Evolutionary conservation across 2,888 invertebrate species (phyloP).

Genomic region (Cheilosia scutellata): DNA sequence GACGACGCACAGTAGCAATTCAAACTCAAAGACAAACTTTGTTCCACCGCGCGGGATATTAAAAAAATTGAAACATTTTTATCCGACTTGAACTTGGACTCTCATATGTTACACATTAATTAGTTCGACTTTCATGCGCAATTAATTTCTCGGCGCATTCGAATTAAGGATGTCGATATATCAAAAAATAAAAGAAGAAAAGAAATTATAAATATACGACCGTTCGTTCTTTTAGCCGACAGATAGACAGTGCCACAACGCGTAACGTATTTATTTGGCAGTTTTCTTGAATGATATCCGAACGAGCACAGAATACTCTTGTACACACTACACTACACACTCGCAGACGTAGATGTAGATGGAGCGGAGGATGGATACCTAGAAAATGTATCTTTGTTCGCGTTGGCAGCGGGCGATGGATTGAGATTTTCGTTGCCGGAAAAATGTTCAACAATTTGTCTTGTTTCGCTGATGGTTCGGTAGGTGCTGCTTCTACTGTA

Average conservation of each 20-base stretch:
- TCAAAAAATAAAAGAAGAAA: slow-evolving; percentile 49
- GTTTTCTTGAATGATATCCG: slow-evolving; percentile 72
- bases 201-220: slow-evolving; percentile 49
- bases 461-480: slow-evolving; percentile 63
- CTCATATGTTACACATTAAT: slow-evolving; percentile 75
- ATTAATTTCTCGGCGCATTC: slow-evolving; percentile 74
- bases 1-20: slow-evolving; percentile 6
- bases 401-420: slow-evolving; percentile 56
- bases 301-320: slow-evolving; percentile 23
- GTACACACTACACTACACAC: slow-evolving; percentile 20
- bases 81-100: slow-evolving; percentile 51
- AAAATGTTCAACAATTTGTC: slow-evolving; percentile 75
- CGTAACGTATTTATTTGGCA: slow-evolving; percentile 76
- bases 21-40: slow-evolving; percentile 43
- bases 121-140: slow-evolving; percentile 74
- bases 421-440: slow-evolving; percentile 56
- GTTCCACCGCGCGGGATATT: slow-evolving; percentile 29
- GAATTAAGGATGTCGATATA: slow-evolving; percentile 76
- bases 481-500: slow-evolving; percentile 18
- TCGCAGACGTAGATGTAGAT: slow-evolving; percentile 12
- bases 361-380: slow-evolving; percentile 19
- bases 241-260: slow-evolving; percentile 65
- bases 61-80: slow-evolving; percentile 53
- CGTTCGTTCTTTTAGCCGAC: slow-evolving; percentile 47
- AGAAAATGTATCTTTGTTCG: slow-evolving; percentile 54